Evolutionary conservation across 2,888 invertebrate species (phyloP).

Genomic region (Oxycera nigricornis): DNA sequence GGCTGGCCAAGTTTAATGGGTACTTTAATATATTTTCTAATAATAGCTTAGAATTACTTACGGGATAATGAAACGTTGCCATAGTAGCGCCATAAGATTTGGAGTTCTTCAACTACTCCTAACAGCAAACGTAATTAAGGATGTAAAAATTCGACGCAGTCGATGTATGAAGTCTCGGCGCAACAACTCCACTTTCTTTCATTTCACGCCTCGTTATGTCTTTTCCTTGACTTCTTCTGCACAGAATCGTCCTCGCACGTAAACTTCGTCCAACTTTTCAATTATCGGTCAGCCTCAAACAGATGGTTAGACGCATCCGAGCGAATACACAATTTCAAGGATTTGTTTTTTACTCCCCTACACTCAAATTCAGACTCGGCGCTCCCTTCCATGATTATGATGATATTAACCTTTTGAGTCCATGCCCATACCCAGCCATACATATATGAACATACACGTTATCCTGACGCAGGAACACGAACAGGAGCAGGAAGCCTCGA

Average conservation of each 20-base stretch:
- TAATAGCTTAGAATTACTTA: too few relatives aligned
- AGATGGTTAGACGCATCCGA: conserved; percentile 39
- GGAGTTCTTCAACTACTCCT: too few relatives aligned
- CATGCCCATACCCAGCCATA: neutral
- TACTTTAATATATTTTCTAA: too few relatives aligned
- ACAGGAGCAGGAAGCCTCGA: neutral
- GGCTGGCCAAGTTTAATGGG: too few relatives aligned
- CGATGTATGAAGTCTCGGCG: neutral
- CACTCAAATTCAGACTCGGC: neutral
- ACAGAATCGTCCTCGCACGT: neutral
- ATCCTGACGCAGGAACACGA: neutral
- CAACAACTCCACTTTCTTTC: neutral
- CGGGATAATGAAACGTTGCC: too few relatives aligned
- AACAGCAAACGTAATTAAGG: neutral
- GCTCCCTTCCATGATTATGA: conserved; percentile 3
- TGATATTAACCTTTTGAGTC: conserved; percentile 3
- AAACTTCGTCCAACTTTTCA: conserved; percentile 20
- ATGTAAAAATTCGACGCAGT: conserved; percentile 27
- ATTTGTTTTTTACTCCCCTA: neutral
- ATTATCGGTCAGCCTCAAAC: conserved; percentile 37
- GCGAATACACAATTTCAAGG: conserved; percentile 39
- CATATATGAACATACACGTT: neutral
- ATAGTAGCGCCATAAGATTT: too few relatives aligned
- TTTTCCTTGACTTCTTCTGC: neutral
- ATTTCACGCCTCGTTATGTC: conserved; percentile 39